Evolutionary conservation across 1,140 invertebrate species (phyloP).

Genomic region (Tribolium madens): DNA sequence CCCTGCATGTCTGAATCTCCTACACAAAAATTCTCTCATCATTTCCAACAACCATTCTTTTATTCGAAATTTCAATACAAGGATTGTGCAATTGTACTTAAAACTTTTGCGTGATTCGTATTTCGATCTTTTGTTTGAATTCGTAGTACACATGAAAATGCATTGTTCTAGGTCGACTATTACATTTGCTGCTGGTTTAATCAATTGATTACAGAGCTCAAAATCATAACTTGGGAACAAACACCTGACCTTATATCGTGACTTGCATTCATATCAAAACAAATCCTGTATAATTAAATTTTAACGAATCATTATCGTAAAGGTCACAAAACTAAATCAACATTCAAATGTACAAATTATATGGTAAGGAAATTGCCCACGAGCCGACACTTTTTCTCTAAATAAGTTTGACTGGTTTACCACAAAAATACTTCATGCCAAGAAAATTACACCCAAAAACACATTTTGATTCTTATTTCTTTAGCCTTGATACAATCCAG

Average conservation of each 20-base stretch:
- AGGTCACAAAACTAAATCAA: conserved; percentile 39
- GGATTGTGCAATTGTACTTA: not conserved
- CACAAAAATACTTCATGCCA: not conserved
- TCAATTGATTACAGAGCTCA: conserved; percentile 37
- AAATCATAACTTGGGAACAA: conserved; percentile 39
- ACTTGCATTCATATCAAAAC: conserved; percentile 36
- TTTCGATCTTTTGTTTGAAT: conserved; percentile 30
- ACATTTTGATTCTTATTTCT: too few relatives aligned
- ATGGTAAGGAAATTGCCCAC: conserved; percentile 6
- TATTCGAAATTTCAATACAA: not conserved
- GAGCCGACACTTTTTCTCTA: not conserved
- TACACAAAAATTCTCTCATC: not conserved
- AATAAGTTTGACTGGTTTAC: not conserved
- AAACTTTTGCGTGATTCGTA: conserved; percentile 32
- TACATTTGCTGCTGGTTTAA: conserved; percentile 35
- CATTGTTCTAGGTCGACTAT: conserved; percentile 37
- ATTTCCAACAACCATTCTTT: not conserved
- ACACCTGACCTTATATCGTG: conserved; percentile 38
- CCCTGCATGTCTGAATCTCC: not conserved
- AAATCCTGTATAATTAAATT: conserved; percentile 38
- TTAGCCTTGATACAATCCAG: too few relatives aligned
- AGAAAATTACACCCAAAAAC: not conserved
- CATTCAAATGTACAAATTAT: conserved; percentile 37
- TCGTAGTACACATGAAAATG: conserved; percentile 26
- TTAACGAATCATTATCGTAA: conserved; percentile 31